These are phyloP conservation scores for Hypotaenidia okinawae DNA, from an alignment of 2,797 vertebrate genomes.

Conservation along the genomic window DNA sequence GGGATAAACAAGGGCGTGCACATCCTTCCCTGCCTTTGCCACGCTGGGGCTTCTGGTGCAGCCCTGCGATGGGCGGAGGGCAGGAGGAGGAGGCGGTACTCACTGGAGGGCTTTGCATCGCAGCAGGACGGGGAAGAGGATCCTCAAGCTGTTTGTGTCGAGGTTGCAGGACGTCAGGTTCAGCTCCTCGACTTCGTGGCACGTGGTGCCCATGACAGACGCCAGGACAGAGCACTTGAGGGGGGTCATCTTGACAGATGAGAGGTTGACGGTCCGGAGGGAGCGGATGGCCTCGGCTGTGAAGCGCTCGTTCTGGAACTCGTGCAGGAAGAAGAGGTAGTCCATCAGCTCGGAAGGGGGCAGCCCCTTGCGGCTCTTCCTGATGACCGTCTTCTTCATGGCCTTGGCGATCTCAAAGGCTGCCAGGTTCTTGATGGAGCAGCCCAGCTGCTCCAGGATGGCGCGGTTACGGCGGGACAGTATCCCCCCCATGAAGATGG, in stretches of 20 bases:
- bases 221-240: slow-evolving; percentile 92
- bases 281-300: slow-evolving; percentile 87
- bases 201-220: slow-evolving; percentile 83
- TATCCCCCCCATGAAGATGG: slow-evolving; percentile 95
- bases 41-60: neutral
- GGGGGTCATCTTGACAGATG: slow-evolving; percentile 88
- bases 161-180: slow-evolving; percentile 91
- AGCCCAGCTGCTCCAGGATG: slow-evolving; percentile 90
- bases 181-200: slow-evolving; percentile 85
- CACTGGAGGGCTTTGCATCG: slow-evolving; percentile 89
- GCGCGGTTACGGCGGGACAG: slow-evolving; percentile 90
- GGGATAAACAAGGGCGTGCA: neutral
- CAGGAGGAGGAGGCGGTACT: slow-evolving; percentile 60
- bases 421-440: slow-evolving; percentile 90
- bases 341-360: slow-evolving; percentile 94
- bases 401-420: slow-evolving; percentile 89
- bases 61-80: neutral
- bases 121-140: slow-evolving; percentile 85
- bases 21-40: neutral
- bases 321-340: slow-evolving; percentile 92
- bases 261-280: slow-evolving; percentile 84
- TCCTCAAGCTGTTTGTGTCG: slow-evolving; percentile 79
- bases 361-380: slow-evolving; percentile 81
- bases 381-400: slow-evolving; percentile 88
- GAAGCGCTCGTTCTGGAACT: slow-evolving; percentile 95